These are phyloP conservation scores for Monodelphis domestica DNA, from an alignment of 2,797 vertebrate species.

Conservation along the genomic window DNA sequence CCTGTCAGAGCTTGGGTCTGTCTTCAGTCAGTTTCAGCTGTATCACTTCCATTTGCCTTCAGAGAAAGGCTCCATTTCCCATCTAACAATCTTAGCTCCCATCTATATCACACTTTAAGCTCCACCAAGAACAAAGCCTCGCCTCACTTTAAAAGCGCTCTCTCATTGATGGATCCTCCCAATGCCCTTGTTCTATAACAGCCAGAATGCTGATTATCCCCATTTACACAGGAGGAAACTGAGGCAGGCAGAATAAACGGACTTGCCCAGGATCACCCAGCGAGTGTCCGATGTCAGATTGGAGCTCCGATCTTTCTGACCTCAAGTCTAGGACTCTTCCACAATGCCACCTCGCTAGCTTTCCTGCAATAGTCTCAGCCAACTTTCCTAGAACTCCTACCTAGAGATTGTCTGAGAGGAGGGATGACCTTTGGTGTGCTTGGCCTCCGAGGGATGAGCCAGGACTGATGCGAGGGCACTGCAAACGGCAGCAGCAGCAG, in stretches of 20 bases:
- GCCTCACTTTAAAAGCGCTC: neutral
- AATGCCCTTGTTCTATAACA: neutral
- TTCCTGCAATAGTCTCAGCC: neutral
- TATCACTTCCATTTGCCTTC: neutral
- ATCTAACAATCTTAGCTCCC: neutral
- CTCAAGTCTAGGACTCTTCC: neutral
- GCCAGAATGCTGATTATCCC: neutral
- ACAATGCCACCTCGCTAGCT: neutral
- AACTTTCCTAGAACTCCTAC: neutral
- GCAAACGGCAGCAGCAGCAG: neutral
- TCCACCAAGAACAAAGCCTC: neutral
- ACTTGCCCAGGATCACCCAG: neutral
- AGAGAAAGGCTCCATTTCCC: neutral
- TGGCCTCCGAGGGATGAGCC: neutral
- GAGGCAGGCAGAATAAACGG: neutral
- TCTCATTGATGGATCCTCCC: neutral
- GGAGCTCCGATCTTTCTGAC: neutral
- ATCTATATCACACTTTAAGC: neutral
- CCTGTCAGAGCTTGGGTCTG: neutral
- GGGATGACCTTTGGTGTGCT: neutral
- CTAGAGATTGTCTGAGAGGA: neutral
- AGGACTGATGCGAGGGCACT: neutral
- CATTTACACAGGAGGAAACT: neutral
- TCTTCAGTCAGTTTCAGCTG: neutral
- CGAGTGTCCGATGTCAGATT: neutral